phyloP scores from a whole-genome alignment of 2,113 vertebrate species.

The Todiramphus saurophagus region DNA sequence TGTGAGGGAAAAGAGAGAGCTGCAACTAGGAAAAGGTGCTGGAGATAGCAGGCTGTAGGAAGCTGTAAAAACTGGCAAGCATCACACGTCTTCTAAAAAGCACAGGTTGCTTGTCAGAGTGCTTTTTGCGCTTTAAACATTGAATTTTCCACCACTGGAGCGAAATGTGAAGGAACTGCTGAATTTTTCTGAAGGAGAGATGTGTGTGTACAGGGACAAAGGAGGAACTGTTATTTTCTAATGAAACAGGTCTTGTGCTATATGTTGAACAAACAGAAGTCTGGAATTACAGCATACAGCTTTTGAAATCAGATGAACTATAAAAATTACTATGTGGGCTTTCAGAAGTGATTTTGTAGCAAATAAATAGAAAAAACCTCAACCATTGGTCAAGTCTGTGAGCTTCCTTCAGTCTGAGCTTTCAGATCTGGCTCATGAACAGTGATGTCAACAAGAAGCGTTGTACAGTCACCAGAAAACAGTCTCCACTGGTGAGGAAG shows the following conservation, averaged over 20 bases:
- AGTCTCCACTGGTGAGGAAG: neutral
- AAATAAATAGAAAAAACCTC: neutral
- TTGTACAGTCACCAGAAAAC: neutral
- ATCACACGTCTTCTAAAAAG: neutral
- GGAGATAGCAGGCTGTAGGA: neutral
- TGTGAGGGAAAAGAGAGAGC: neutral
- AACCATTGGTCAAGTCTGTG: neutral
- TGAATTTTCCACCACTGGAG: neutral
- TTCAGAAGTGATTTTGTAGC: neutral
- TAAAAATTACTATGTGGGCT: neutral
- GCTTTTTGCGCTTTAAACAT: neutral
- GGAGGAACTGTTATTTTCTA: neutral
- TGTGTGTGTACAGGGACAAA: rapidly evolving
- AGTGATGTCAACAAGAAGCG: neutral
- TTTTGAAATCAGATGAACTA: neutral
- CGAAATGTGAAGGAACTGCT: neutral
- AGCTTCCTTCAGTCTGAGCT: neutral
- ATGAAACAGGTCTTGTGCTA: neutral
- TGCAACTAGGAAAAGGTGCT: neutral
- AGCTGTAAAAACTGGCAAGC: neutral
- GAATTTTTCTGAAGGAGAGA: neutral
- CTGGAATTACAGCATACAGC: neutral
- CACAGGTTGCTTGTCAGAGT: neutral
- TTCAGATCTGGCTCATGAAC: neutral
- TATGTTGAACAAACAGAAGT: neutral